Evolutionary conservation across 2,888 invertebrate species (phyloP), one percentile per base, ranked within the genome.

Genomic region (Crioceris asparagi): DNA sequence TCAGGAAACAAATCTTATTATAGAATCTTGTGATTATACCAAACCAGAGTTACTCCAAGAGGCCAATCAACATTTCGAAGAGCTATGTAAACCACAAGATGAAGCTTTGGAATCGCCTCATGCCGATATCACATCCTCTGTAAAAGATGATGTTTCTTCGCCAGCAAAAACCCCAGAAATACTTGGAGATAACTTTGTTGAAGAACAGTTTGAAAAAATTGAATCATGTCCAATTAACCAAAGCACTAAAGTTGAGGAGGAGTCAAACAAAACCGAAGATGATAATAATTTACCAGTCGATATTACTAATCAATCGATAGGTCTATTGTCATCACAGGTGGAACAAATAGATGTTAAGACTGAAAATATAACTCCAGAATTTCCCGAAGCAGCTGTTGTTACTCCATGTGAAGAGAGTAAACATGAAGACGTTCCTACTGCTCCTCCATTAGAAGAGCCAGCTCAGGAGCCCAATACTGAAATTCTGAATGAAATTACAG

Each of bases 41-140:
- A 32, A 31, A 11, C 34, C 38, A 10, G 38, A 39, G 18, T 27
- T 43, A 15, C 25, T 45, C 6, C 34, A 41, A 16, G 19, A 43
- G 25, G 46, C 46, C n/a, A 26, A 46, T 23, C 30, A 34, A 27
- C 34, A 38, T 19, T 46, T 46, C 19, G 42, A 43, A n/a, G 44
- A 44, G 16, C 36, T 46, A 6, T 46, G 42, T 17, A 30, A 36
- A 17, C 42, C 42, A 6, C 29, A 38, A 17, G 32, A 41, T 4
- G 30, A 19, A 11, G 34, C 40, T 4, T n/a, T n/a, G n/a, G 47
- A 43, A 21, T 49, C 50, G 16, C 47, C 49, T 4, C 27, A 45
- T 4, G 62, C 61, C 35, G 62, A 62, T 29, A 42, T 60, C 12
- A 64, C 62, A n/a, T 61, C 61, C 16, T 62, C 61, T 1, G 52